phyloP scores from a whole-genome alignment of 2,113 vertebrate genomes.

The Elephantulus edwardii region DNA sequence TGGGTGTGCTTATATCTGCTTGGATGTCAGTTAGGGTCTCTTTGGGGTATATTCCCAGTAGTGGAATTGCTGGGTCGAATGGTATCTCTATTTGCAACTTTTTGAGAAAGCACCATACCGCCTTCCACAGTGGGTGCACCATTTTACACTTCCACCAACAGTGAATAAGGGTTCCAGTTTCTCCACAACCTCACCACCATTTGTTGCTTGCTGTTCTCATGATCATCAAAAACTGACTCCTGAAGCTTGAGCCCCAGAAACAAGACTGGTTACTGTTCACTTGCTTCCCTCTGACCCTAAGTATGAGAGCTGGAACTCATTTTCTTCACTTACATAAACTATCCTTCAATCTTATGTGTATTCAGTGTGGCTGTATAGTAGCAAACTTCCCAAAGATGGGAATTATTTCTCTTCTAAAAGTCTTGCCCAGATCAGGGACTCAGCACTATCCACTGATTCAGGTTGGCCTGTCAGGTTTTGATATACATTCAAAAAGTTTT shows the following conservation, averaged over 20 bases:
- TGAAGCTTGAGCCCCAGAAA: neutral
- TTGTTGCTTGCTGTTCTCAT: neutral
- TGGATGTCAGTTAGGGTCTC: too few relatives aligned
- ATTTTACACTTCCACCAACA: too few relatives aligned
- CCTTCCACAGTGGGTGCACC: too few relatives aligned
- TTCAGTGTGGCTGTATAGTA: neutral
- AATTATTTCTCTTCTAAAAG: neutral
- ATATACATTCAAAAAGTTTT: neutral
- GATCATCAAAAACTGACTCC: neutral
- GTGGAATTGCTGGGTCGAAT: too few relatives aligned
- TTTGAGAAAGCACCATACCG: too few relatives aligned
- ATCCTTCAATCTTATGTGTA: neutral
- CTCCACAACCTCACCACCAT: too few relatives aligned
- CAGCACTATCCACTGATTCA: neutral
- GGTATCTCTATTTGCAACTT: too few relatives aligned
- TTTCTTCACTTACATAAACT: conserved; percentile 10
- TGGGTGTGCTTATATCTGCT: too few relatives aligned
- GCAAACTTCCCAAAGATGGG: conserved; percentile 10
- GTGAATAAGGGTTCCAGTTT: too few relatives aligned
- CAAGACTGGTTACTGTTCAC: neutral
- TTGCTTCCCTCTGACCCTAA: neutral
- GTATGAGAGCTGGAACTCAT: neutral
- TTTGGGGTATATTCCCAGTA: too few relatives aligned
- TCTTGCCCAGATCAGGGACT: neutral
- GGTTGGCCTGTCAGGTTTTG: neutral